Evolutionary conservation across 2,888 invertebrate species (phyloP), one percentile per base, ranked within the genome.

Genomic region (Silvanus unidentatus): DNA sequence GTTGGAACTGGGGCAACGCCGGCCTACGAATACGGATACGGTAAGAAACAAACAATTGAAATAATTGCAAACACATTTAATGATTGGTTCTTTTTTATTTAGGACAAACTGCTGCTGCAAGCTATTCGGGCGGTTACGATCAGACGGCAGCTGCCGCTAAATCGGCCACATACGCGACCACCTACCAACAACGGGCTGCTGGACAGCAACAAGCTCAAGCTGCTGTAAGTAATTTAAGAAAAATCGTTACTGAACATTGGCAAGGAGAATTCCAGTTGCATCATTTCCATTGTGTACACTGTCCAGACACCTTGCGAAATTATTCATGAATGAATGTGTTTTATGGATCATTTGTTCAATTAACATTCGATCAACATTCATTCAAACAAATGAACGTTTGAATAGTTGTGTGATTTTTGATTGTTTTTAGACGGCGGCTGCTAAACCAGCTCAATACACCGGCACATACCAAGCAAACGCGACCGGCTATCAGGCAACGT

Each of bases 11-110:
- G 71, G 39, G 77, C 80, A 40, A 75, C 80, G 37, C 77, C 82
- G 10, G 77, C 81, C 9, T 84, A 83, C 72, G 83, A 82, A 59
- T 82, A 83, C 73, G 80, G 82, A 39, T 84, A 84, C 73, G 81
- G 81, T 54, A 76, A 78, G 47, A 11, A 11, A 35, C 11, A 28
- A 28, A 28, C 8, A 28, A 28, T 9, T 9, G 8, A 28, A 28
- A 28, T 9, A 28, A 9, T 28, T 28, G 28, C 13, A 12, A 35
- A 9, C 4, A 28, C 28, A 40, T 16, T 22, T 40, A n/a, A 11
- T 40, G 10, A 28, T 38, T 35, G 11, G 11, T 9, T 10, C 9
- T 10, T 35, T 35, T 9, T 35, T 35, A 11, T 43, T 49, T 82
- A 37, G 80, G 83, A 32, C 79, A 81, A 39, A 74, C 78, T n/a